Evolutionary conservation across 2,888 invertebrate genomes (phyloP).

Genomic region (Frankliniella fusca): DNA sequence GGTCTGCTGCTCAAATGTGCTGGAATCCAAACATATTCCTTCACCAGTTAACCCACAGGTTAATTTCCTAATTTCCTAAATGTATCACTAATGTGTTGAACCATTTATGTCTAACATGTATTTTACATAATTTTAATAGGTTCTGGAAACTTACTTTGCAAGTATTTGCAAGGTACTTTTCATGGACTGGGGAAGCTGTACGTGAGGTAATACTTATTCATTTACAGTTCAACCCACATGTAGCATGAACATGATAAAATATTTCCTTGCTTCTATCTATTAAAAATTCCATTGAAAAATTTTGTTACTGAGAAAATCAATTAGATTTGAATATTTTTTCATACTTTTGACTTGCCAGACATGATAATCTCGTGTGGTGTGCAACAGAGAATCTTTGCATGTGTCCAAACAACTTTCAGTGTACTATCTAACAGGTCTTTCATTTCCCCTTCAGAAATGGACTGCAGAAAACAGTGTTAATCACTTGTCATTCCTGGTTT

Average conservation of each 20-base stretch:
- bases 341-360: not conserved
- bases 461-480: slow-evolving; percentile 41
- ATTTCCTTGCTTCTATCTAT: not conserved
- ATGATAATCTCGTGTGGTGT: too few relatives aligned
- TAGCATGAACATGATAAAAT: not conserved
- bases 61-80: slow-evolving; percentile 32
- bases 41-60: slow-evolving; percentile 63
- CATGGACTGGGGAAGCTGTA: slow-evolving; percentile 60
- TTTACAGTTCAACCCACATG: not conserved
- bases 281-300: not conserved
- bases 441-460: slow-evolving; percentile 40
- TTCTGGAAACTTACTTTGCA: slow-evolving; percentile 88
- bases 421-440: not conserved
- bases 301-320: not conserved
- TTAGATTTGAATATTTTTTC: slow-evolving; percentile 10
- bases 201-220: slow-evolving; percentile 46
- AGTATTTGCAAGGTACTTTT: slow-evolving; percentile 71
- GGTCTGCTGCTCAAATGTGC: slow-evolving; percentile 57
- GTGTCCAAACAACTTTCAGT: slow-evolving; percentile 27
- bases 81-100: not conserved
- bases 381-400: too few relatives aligned
- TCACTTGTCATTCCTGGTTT: slow-evolving; percentile 45
- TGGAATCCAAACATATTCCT: slow-evolving; percentile 80
- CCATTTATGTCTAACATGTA: not conserved
- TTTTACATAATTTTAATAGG: slow-evolving; percentile 46